Base-by-base conservation (phyloP, 2,113 vertebrate genomes). In the Talpa occidentalis region DNA sequence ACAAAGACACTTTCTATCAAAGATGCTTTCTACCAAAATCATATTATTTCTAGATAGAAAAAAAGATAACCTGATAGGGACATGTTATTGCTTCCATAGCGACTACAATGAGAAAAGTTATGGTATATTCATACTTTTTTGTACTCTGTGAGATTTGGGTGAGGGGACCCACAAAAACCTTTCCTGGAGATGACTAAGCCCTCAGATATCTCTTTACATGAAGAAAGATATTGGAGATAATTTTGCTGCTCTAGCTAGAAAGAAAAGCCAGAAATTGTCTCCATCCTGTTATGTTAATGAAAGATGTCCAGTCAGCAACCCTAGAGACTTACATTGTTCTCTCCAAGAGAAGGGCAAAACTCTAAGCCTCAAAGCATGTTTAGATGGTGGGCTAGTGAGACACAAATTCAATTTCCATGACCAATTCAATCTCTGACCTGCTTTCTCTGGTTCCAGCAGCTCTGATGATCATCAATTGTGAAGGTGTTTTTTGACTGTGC, bases 401-500 rank as follows among this genome's bases (percentile, higher is more conserved):
- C 8, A 4, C 35, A 77, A 60, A 84, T 78, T 94, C 62, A 91
- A 88, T 90, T 87, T 96, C 42, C 26, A 89, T 37, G 30, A 74
- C n/a, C 47, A 84, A 35, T 94, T 88, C 89, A 92, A 72, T 84
- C 70, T 60, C 32, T 40, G 54, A 64, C 21, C 12, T 17, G 83
- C 60, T 70, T 92, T 66, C 60, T 73, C 12, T 32, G 80, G 37
- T 88, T 81, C 32, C 56, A 52, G 56, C 35, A 84, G 22, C 5
- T 67, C 21, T 14, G 0, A 32, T 17, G 24, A 60, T 35, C 72
- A 70, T 88, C 62, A 90, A 44, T 77, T 92, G 37, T 93, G 62
- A 93, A 90, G 52, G 70, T 90, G 28, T 19, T 81, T 83, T 91
- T 69, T 81, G 22, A 32, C 66, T 44, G 37, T 0, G 2, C 59